These are phyloP conservation scores for Ictalurus furcatus DNA, from an alignment of 2,113 vertebrate genomes.

Conservation along the genomic window DNA sequence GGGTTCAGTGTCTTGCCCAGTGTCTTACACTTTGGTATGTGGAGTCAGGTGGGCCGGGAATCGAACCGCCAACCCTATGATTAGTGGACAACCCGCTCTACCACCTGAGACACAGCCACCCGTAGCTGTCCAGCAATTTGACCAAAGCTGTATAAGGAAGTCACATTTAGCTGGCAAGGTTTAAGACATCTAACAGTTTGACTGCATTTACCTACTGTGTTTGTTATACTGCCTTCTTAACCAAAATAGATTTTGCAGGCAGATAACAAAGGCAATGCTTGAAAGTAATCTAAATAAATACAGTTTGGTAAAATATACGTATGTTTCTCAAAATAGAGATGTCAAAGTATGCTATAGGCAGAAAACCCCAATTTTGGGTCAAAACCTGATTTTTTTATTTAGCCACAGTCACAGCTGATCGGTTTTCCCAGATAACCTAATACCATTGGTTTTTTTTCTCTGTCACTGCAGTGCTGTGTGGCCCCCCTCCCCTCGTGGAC, in stretches of 20 bases:
- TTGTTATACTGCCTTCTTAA: not conserved
- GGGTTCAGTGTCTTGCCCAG: too few species aligned
- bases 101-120: too few species aligned
- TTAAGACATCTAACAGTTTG: not conserved
- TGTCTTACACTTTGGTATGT: too few species aligned
- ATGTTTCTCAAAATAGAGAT: not conserved
- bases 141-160: not conserved
- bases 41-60: too few species aligned
- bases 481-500: conserved; percentile 82
- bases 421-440: not conserved
- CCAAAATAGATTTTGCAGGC: not conserved
- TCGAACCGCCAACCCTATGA: too few species aligned
- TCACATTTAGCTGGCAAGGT: not conserved
- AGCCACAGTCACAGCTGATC: not conserved
- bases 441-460: not conserved
- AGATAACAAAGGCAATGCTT: not conserved
- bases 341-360: not conserved
- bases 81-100: too few species aligned
- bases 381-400: not conserved
- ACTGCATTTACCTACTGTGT: not conserved
- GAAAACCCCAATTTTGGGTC: not conserved
- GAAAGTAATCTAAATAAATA: not conserved
- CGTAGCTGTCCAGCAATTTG: not conserved
- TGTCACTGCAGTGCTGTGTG: conserved; percentile 82
- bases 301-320: too few species aligned